A percentile compares a stretch with the other conserved stretches of the same genome.
phyloP scores from a whole-genome alignment of 2,888 invertebrate species.

The Andrena praecox region DNA sequence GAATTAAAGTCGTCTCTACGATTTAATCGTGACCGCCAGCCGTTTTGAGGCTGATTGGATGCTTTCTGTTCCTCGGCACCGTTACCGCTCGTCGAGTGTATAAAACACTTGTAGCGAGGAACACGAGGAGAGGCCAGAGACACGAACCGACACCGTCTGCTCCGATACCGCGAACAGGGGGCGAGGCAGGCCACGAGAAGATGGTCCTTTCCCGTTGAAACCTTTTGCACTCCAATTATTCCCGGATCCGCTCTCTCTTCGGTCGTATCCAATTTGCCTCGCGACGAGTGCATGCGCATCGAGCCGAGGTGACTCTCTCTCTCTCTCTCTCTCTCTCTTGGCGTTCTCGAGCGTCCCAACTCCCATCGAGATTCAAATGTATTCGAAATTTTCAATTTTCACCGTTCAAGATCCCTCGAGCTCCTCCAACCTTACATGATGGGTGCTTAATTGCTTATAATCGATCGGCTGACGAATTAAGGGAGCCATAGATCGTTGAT shows the following conservation, averaged over 20 bases:
- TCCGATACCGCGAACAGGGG: not conserved
- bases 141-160: conserved; percentile 3
- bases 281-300: not conserved
- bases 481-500: too few species aligned
- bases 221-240: conserved; percentile 32
- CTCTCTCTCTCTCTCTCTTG: not conserved
- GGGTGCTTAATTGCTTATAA: too few species aligned
- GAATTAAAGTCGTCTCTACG: not conserved
- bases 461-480: too few species aligned
- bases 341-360: not conserved
- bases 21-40: not conserved
- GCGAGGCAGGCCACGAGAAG: conserved; percentile 13
- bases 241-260: not conserved
- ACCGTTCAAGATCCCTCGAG: too few species aligned
- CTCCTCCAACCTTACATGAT: too few species aligned
- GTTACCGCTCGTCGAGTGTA: not conserved
- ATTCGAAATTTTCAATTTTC: not conserved
- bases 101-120: not conserved
- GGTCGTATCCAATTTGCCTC: conserved; percentile 18
- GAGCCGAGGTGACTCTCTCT: not conserved
- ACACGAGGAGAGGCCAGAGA: not conserved
- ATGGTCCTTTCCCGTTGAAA: conserved; percentile 7
- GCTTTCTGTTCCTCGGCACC: not conserved
- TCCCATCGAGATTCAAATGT: conserved; percentile 12
- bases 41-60: not conserved